phyloP scores from a whole-genome alignment of 2,888 invertebrate species.

The Parapristionchus giblindavisi region DNA sequence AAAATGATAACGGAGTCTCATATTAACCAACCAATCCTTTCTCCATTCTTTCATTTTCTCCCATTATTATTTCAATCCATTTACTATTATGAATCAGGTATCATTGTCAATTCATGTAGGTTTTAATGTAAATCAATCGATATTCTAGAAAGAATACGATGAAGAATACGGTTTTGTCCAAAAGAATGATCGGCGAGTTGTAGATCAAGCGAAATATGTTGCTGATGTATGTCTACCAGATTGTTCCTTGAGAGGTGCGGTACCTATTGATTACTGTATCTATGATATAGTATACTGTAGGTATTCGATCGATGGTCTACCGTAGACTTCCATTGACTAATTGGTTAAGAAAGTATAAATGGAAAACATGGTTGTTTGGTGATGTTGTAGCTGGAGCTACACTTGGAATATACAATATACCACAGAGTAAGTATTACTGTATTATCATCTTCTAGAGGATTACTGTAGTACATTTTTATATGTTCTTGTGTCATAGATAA shows the following conservation, averaged over 20 bases:
- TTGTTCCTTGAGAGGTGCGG: background rate
- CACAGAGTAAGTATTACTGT: slow-evolving; percentile 77
- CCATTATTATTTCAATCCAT: too few relatives aligned
- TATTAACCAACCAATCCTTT: too few relatives aligned
- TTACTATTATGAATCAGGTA: too few relatives aligned
- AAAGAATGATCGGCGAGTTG: background rate
- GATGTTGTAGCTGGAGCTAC: slow-evolving; percentile 86
- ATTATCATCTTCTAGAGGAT: too few relatives aligned
- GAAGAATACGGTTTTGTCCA: background rate
- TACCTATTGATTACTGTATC: background rate
- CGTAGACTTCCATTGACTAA: slow-evolving; percentile 29
- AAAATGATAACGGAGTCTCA: too few relatives aligned
- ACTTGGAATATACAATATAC: slow-evolving; percentile 87
- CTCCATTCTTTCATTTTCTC: too few relatives aligned
- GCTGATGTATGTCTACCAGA: background rate
- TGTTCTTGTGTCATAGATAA: too few relatives aligned
- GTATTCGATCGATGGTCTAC: slow-evolving; percentile 13
- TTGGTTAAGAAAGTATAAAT: slow-evolving; percentile 27
- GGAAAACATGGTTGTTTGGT: slow-evolving; percentile 72
- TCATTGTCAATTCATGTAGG: too few relatives aligned
- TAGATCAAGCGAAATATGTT: background rate
- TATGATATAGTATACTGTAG: background rate
- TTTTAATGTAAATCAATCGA: too few relatives aligned
- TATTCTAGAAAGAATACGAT: background rate
- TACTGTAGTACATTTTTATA: too few relatives aligned